Conservation (phyloP, 2,113 vertebrate species). For the Cnemophilus loriae region DNA sequence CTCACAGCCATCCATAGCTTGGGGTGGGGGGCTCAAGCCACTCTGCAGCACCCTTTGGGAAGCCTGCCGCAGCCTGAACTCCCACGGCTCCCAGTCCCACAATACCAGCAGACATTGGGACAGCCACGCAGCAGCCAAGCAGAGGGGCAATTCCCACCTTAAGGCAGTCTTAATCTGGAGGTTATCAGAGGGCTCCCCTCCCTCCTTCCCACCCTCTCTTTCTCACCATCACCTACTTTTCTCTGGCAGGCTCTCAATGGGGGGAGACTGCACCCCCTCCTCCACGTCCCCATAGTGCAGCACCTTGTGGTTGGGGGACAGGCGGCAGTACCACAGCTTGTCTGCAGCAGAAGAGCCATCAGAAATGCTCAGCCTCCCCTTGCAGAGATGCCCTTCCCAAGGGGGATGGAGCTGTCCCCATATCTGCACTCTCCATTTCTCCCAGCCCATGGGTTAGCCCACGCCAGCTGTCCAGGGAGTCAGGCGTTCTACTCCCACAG, state of each 20-base stretch:
- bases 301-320: slow-evolving; percentile 96
- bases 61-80: not conserved
- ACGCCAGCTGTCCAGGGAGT: not conserved
- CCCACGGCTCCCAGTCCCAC: not conserved
- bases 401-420: not conserved
- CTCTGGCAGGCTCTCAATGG: slow-evolving; percentile 84
- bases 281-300: slow-evolving; percentile 93
- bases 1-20: not conserved
- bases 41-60: not conserved
- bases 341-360: slow-evolving; percentile 66
- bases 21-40: not conserved
- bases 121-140: not conserved
- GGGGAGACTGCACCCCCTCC: slow-evolving; percentile 74
- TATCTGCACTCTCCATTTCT: not conserved
- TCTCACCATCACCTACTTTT: slow-evolving; percentile 80
- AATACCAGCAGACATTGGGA: not conserved
- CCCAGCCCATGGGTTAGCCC: not conserved
- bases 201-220: not conserved
- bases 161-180: not conserved
- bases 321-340: slow-evolving; percentile 95
- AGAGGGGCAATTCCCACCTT: not conserved
- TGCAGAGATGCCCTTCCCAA: not conserved
- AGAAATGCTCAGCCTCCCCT: not conserved
- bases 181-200: not conserved
- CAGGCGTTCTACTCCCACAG: not conserved